Evolutionary conservation across 2,113 vertebrate species (phyloP).

Genomic region (Peromyscus polionotus): DNA sequence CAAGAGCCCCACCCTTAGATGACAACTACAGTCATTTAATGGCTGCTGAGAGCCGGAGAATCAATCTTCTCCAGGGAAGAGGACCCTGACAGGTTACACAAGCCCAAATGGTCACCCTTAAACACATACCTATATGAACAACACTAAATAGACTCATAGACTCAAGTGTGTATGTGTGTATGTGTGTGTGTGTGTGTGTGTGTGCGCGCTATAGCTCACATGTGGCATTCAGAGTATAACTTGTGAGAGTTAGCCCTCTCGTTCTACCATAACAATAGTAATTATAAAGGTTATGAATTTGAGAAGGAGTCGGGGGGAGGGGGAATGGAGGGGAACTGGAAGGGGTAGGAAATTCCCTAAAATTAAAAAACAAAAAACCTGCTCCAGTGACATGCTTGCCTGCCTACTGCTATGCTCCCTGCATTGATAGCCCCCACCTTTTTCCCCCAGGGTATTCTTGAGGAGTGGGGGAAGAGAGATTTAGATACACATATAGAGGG

Average conservation of each 20-base stretch:
- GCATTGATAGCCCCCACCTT: background rate
- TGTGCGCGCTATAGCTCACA: background rate
- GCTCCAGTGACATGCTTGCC: background rate
- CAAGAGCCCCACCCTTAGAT: background rate
- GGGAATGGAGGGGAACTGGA: background rate
- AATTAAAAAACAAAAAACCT: background rate
- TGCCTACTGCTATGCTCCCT: background rate
- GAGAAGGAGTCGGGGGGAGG: background rate
- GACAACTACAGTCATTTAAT: background rate
- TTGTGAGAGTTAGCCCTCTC: background rate
- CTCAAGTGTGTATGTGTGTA: background rate
- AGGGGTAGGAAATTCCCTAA: background rate
- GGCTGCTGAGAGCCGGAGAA: background rate
- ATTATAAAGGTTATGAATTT: background rate
- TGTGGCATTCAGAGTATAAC: background rate
- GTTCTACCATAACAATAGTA: background rate
- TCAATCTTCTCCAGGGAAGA: background rate
- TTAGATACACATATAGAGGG: no score
- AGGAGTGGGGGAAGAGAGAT: no score
- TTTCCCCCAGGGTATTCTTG: no score
- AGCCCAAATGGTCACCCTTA: background rate
- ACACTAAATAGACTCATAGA: background rate
- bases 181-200: background rate
- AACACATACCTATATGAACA: background rate
- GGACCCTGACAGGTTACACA: background rate